A percentile compares a stretch with the other conserved stretches of the same genome.
Evolutionary conservation across 2,113 vertebrate genomes (phyloP).

Genomic region (Leuciscus idus): DNA sequence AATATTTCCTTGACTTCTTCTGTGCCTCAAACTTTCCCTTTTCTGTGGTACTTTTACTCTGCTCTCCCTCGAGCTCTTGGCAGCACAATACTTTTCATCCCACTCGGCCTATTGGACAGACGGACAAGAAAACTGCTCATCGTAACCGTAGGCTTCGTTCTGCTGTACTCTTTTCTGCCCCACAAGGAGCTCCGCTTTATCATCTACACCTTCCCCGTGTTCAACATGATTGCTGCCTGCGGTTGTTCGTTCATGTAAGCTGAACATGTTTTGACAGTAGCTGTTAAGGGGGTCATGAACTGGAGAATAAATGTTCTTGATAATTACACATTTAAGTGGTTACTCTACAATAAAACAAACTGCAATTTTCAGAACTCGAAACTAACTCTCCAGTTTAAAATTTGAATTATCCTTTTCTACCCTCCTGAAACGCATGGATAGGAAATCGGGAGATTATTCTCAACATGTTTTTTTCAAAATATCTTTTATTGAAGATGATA

Average conservation of each 20-base stretch:
- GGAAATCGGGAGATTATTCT: too few relatives aligned
- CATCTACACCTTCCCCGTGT: slow-evolving; percentile 88
- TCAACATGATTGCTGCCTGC: slow-evolving; percentile 87
- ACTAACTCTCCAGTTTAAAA: too few relatives aligned
- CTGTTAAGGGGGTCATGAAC: too few relatives aligned
- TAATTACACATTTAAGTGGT: too few relatives aligned
- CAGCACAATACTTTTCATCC: slow-evolving; percentile 84
- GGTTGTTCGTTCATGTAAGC: slow-evolving; percentile 88
- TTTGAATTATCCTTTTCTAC: too few relatives aligned
- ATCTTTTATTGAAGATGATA: too few relatives aligned
- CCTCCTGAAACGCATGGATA: too few relatives aligned
- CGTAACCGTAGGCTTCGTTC: slow-evolving; percentile 83
- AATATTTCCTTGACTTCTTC: slow-evolving; percentile 79
- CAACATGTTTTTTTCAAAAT: too few relatives aligned
- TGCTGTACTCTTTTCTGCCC: slow-evolving; percentile 89
- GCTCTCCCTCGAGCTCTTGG: slow-evolving; percentile 90
- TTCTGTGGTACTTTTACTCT: slow-evolving; percentile 97
- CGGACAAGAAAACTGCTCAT: slow-evolving; percentile 78
- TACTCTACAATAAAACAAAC: too few relatives aligned
- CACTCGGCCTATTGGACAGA: slow-evolving; percentile 83
- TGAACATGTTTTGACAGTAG: background rate
- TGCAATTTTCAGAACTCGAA: too few relatives aligned
- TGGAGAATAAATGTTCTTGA: too few relatives aligned
- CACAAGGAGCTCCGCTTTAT: slow-evolving; percentile 97
- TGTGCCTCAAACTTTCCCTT: slow-evolving; percentile 82